phyloP scores from a whole-genome alignment of 2,888 invertebrate species.

The Conistra vaccinii region DNA sequence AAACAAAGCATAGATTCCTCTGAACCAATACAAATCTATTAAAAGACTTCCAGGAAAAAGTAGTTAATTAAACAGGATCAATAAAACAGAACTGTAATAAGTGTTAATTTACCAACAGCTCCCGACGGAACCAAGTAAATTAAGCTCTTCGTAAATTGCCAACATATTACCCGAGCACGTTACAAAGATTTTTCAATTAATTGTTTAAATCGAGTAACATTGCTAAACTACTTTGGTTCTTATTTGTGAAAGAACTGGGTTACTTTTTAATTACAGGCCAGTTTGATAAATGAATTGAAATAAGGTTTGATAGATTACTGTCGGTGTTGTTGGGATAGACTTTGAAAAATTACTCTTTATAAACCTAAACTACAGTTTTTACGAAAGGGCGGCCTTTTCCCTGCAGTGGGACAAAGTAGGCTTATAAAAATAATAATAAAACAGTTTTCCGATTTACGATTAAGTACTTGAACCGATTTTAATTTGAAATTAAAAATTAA shows the following conservation, averaged over 20 bases:
- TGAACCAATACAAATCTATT: conserved; percentile 31
- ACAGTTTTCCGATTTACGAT: not conserved
- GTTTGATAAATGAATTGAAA: conserved; percentile 13
- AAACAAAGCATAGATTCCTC: conserved; percentile 14
- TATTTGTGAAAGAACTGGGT: not conserved
- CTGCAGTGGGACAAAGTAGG: not conserved
- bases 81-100: conserved; percentile 54
- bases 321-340: not conserved
- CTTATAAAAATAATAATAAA: not conserved
- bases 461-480: not conserved
- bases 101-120: conserved; percentile 52
- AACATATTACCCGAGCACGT: conserved; percentile 46
- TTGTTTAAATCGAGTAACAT: conserved; percentile 34
- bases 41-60: conserved; percentile 35
- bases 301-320: conserved; percentile 17
- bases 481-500: too few relatives aligned
- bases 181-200: conserved; percentile 51
- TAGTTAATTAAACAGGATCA: conserved; percentile 50
- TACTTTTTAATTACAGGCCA: conserved; percentile 1
- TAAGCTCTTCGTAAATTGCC: conserved; percentile 58
- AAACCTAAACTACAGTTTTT: not conserved
- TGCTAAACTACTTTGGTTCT: conserved; percentile 20
- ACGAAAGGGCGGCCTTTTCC: not conserved
- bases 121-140: conserved; percentile 50
- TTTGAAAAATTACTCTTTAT: not conserved